These are phyloP conservation scores for Pteronura brasiliensis DNA, from an alignment of 2,113 vertebrate species.

Conservation along the genomic window DNA sequence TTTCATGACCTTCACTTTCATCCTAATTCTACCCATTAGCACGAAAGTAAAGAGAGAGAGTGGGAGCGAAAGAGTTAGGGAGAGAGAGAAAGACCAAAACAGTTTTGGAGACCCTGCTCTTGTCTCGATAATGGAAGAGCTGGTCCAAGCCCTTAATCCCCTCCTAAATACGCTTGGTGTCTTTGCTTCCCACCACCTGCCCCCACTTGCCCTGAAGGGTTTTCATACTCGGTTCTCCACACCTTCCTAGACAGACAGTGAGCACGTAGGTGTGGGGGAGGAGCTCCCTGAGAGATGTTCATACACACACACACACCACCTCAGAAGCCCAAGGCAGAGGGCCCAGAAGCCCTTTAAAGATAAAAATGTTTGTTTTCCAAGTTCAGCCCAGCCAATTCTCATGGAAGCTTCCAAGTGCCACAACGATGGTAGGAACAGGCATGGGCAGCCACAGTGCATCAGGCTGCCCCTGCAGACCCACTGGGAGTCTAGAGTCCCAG, in stretches of 20 bases:
- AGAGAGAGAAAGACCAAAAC: neutral
- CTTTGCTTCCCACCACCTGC: neutral
- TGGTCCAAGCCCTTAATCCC: neutral
- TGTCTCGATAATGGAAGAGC: neutral
- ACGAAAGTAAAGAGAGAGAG: neutral
- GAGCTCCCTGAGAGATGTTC: neutral
- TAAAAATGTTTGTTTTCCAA: neutral
- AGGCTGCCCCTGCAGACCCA: neutral
- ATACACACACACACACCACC: neutral
- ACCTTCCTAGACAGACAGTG: neutral
- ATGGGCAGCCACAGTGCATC: neutral
- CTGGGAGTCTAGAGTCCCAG: rapidly evolving
- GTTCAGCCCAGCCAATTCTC: neutral
- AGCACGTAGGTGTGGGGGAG: too few species aligned
- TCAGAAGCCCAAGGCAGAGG: neutral
- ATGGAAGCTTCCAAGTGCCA: neutral
- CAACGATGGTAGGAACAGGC: neutral
- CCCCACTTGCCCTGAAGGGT: neutral
- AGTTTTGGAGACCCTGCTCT: neutral
- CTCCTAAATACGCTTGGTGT: neutral
- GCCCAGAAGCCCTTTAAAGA: neutral
- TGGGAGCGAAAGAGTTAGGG: neutral
- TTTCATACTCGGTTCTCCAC: neutral
- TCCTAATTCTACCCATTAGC: neutral
- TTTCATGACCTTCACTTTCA: neutral